Base-by-base conservation (phyloP, 1,140 invertebrate genomes). In the Drosophila willistoni region DNA sequence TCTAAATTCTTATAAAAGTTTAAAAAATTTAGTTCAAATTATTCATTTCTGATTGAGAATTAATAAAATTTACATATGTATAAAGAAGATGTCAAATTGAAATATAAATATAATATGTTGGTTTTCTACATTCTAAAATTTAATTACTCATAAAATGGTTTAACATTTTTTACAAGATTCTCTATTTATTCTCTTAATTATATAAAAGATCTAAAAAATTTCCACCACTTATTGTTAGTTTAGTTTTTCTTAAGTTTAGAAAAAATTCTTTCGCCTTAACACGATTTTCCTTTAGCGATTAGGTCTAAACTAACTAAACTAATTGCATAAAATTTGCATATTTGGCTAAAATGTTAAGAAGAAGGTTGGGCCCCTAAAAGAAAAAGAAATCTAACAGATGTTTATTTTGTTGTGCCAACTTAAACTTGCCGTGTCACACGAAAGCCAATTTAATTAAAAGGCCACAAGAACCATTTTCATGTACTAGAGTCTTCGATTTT, bases 381-480 rank as follows among this genome's bases (percentile, higher is more conserved):
- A 12, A 51, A 22, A 51, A 12, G 7, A 19, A 0, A 51, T 51
- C 44, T 22, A 51, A 51, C 17, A 51, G 17, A 22, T 51, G 44
- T 51, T 51, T 22, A 9, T 17, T 51, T 22, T 14, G 19, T 22
- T 51, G n/a, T 51, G 29, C 19, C 3, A 65, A 4, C 36, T 64
- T 79, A 71, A 84, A 69, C 82, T 64, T 69, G 72, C 68, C 81
- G 82, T 85, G 81, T 86, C 68, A 51, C 73, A 77, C 79, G 69
- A 69, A 72, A 44, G 39, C 29, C 59, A 74, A 71, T 81, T 86
- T 86, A 85, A 86, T 84, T 86, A 84, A 71, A 71, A 56, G 47
- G 36, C 36, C 36, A 39, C 44, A 62, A 51, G 10, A 51, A 19
- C 44, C 44, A 51, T 51, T 61, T 56, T 14, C 17, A 55, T 64